Base-by-base conservation (phyloP, 2,113 vertebrate genomes). In the Hippoglossus stenolepis region DNA sequence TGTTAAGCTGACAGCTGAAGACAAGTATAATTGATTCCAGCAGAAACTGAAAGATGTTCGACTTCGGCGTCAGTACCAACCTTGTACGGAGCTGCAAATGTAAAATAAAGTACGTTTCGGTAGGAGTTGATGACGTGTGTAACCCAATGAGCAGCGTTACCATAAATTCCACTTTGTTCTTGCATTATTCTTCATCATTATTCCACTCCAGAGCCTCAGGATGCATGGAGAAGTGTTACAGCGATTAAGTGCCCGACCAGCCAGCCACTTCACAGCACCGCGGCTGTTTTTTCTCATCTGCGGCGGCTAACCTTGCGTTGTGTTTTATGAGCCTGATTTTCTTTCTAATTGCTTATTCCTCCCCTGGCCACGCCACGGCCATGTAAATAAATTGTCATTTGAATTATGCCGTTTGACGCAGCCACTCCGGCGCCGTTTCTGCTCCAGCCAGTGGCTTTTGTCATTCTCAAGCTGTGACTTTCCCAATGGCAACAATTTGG, bases 401-500 rank as follows among this genome's bases (percentile, higher is more conserved):
- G 51, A 54, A 72, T 35, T 6, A 47, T 77, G 21, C 23, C 21
- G 20, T 69, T 79, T 56, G 2, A 57, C 24, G 5, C 4, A n/a
- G 53, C 18, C 8, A 5, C 73, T 49, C 21, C 11, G 2, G 31
- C 5, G 11, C 21, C 35, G 49, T 13, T 59, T 70, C 40, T 28
- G 1, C 57, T 67, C 1, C n/a, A 70, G 83, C 58, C 63, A 0
- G n/a, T 61, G 61, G 70, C 58, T 56, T 65, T 24, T 73, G 62
- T 73, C 77, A 35, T 85, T 87, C 51, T 75, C 45, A 35, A 21
- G 11, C 74, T 70, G 56, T 71, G 84, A 83, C 79, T 51, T 88
- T 87, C 79, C 83, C 54, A 66, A 81, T 83, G 77, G 86, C 82
- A 65, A 56, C 59, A 51, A 17, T 86, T 73, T 82, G 63, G 63